Base-by-base conservation (phyloP, 2,888 invertebrate species). In the Panopea generosa region DNA sequence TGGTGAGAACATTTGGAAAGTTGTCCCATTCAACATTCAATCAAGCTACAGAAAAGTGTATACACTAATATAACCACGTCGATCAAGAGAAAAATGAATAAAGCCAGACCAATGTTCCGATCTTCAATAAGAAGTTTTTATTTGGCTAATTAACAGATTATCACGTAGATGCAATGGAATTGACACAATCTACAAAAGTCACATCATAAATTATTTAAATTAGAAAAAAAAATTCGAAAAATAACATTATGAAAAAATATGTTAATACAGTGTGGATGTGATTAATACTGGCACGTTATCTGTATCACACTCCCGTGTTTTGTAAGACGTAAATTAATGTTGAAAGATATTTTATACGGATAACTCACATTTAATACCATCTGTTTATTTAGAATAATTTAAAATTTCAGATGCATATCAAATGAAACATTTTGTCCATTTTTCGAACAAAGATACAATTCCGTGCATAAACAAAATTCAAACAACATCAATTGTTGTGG, bases 391-490 rank as follows among this genome's bases (percentile, higher is more conserved):
- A 62, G 47, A 66, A 77, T 68, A 65, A 68, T 75, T 72, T 40
- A 70, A 62, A 68, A 68, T 75, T 63, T 52, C 60, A 68, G 79
- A 80, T 80, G 79, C 79, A 75, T 80, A 80, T 80, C 79, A 80
- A 66, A 80, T 80, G 69, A 72, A 59, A 57, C 59, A 60, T 61
- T 76, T 67, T 47, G 38, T 66, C 66, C 65, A 69, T 52, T 52
- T n/a, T 47, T 16, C 66, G 29, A 65, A 79, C 79, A 79, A 80
- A 67, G 57, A 33, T 47, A 38, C 24, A 29, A 66, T 75, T 72
- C 61, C 75, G 75, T 80, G 75, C 75, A 76, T 76, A 80, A 80
- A 80, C 79, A 80, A 80, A 70, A 66, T 80, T 69, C 66, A 69
- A 69, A 72, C 69, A 62, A 57, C 69, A 57, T 66, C 72, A 69